Evolutionary conservation across 2,113 vertebrate genomes (phyloP), one percentile per base, ranked within the genome.

Genomic region (Acrocephalus kingi): DNA sequence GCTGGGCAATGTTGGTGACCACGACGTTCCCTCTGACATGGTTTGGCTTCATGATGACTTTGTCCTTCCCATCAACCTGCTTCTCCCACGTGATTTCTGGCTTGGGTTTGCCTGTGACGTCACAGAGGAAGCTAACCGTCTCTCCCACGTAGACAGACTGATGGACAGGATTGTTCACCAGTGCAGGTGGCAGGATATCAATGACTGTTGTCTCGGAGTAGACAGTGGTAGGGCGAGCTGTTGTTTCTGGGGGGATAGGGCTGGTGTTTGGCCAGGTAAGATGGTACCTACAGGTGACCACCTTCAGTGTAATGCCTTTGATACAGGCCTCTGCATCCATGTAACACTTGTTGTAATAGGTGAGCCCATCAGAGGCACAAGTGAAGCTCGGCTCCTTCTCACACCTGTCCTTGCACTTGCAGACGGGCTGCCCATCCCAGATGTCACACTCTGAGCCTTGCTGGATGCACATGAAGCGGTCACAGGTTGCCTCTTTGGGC

Each of bases 261-360:
- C 99, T 99, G 33, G 99, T 99, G 95, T 99, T 98, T 31, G 98
- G 99, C 99, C 99, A 99, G 85, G 98, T 98, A 13, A 99, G 98
- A 59, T 99, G 99, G 77, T 99, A 99, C 86, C 98, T 98, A 55
- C 99, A 99, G 48, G 98, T 98, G 94, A 99, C 99, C 0, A 99
- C 98, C 0, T 98, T 98, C 73, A 99, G 97, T 0, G 98, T 98
- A 85, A 99, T 98, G 86, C 99, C 99, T 69, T 99, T 99, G 92
- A 98, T 98, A 87, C 99, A 99, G 15, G 99, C 99, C 96, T 99
- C 99, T 0, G 99, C 99, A 2, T 99, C 99, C 99, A 99, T 99
- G 98, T 99, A 99, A 96, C 99, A 99, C 93, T 98, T 99, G 96
- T 99, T 99, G 96, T 99, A 99, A 97, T 99, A 99, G 46, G 99